phyloP scores from a whole-genome alignment of 1,140 invertebrate genomes.

The Ruditapes philippinarum region DNA sequence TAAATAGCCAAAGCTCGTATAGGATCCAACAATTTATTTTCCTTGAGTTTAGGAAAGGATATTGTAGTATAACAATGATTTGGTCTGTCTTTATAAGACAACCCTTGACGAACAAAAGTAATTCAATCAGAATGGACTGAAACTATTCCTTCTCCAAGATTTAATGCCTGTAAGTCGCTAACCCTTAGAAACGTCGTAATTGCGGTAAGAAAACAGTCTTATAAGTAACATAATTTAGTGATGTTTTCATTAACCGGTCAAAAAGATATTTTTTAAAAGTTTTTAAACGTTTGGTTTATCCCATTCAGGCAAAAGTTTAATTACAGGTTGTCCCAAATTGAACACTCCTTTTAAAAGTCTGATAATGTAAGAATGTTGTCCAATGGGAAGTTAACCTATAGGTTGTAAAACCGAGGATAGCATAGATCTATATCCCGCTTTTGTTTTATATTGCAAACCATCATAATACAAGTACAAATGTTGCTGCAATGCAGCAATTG shows the following conservation, averaged over 20 bases:
- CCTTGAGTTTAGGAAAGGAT: too few species aligned
- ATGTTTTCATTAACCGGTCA: slow-evolving; percentile 51
- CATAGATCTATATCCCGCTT: slow-evolving; percentile 37
- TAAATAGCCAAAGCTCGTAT: slow-evolving; percentile 23
- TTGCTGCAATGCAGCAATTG: too few species aligned
- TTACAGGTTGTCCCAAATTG: slow-evolving; percentile 55
- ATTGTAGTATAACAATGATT: slow-evolving; percentile 12
- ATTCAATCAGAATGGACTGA: slow-evolving; percentile 18
- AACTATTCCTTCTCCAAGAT: slow-evolving; percentile 26
- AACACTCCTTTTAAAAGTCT: slow-evolving; percentile 21
- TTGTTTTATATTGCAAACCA: slow-evolving; percentile 31
- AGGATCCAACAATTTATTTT: slow-evolving; percentile 42
- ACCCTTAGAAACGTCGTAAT: slow-evolving; percentile 29
- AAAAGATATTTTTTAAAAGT: slow-evolving; percentile 49
- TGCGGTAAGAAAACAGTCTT: background rate
- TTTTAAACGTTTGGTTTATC: slow-evolving; percentile 51
- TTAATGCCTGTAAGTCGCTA: slow-evolving; percentile 42
- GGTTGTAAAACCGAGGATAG: too few species aligned
- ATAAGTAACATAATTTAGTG: too few species aligned
- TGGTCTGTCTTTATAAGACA: slow-evolving; percentile 6
- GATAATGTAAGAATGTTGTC: slow-evolving; percentile 52
- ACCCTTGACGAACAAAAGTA: slow-evolving; percentile 20
- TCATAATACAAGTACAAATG: too few species aligned
- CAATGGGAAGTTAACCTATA: background rate
- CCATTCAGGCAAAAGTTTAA: slow-evolving; percentile 44